Evolutionary conservation across 2,113 vertebrate species (phyloP).

Genomic region (Pheucticus melanocephalus): DNA sequence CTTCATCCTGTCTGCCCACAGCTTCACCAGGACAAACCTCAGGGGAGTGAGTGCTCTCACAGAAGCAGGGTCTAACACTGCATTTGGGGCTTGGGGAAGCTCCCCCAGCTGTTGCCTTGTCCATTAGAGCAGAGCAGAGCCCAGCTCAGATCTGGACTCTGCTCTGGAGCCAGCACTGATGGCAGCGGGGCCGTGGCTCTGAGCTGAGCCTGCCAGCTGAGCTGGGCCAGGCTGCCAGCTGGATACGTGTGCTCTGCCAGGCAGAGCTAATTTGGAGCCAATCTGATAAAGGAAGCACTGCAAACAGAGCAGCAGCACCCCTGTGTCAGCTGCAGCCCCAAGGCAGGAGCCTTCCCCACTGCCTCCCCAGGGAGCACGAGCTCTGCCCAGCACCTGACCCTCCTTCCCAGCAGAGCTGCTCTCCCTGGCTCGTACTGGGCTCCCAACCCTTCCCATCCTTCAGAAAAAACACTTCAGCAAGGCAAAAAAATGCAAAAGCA

Average conservation of each 20-base stretch:
- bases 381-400: neutral
- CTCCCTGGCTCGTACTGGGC: neutral
- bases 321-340: neutral
- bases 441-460: neutral
- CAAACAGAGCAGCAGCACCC: neutral
- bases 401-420: neutral
- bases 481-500: neutral
- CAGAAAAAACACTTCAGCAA: neutral
- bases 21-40: neutral
- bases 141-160: neutral
- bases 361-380: fast-evolving
- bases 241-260: neutral
- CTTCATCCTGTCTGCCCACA: neutral
- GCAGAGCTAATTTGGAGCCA: neutral
- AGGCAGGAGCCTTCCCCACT: neutral
- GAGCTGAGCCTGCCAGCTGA: neutral
- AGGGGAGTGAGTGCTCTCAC: neutral
- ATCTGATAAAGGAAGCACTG: neutral
- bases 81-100: neutral
- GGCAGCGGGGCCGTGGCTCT: fast-evolving
- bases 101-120: neutral
- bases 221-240: neutral
- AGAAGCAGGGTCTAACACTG: neutral
- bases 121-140: neutral
- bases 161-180: fast-evolving